phyloP scores from a whole-genome alignment of 2,888 invertebrate genomes.

The Gari tellinella region DNA sequence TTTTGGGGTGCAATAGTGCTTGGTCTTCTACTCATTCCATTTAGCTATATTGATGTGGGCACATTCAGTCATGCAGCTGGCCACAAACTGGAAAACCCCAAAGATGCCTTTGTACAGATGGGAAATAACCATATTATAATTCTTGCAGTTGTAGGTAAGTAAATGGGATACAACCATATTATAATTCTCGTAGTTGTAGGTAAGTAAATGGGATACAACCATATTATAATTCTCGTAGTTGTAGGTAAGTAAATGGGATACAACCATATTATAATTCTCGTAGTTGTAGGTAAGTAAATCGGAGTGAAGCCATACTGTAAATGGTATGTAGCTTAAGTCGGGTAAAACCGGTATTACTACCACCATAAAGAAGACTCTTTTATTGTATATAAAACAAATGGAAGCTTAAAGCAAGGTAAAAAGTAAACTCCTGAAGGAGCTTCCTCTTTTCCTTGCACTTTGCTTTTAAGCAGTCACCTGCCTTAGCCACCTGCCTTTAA shows the following conservation, averaged over 20 bases:
- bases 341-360: too few species aligned
- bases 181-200: conserved; percentile 89
- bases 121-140: conserved; percentile 88
- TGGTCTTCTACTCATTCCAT: conserved; percentile 89
- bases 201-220: conserved; percentile 88
- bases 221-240: conserved; percentile 88
- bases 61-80: conserved; percentile 90
- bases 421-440: too few species aligned
- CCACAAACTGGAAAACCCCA: conserved; percentile 90
- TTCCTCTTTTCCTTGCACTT: too few species aligned
- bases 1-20: conserved; percentile 90
- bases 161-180: conserved; percentile 88
- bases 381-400: too few species aligned
- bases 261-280: conserved; percentile 87
- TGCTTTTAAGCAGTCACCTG: too few species aligned
- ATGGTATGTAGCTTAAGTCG: too few species aligned
- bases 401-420: too few species aligned
- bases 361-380: too few species aligned
- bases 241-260: conserved; percentile 89
- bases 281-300: conserved; percentile 88
- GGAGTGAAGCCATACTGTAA: too few species aligned
- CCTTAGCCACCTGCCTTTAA: too few species aligned
- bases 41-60: conserved; percentile 91
- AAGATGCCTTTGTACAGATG: conserved; percentile 94
- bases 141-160: conserved; percentile 88